Percentiles rank a stretch among this genome's conserved stretches.
Evolutionary conservation across 1,140 invertebrate genomes (phyloP).

Genomic region (Homalodisca vitripennis): DNA sequence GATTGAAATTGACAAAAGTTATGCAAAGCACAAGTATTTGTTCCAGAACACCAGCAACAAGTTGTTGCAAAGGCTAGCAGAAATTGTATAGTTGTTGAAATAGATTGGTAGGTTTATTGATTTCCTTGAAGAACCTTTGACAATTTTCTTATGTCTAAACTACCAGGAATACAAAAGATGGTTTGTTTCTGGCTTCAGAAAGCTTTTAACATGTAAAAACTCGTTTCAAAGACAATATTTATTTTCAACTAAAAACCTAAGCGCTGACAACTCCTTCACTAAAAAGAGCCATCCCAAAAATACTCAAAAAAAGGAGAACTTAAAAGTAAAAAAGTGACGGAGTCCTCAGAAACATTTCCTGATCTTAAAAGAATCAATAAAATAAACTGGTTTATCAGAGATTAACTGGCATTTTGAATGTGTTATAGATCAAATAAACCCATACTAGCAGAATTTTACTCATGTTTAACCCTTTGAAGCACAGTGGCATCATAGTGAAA

Average conservation of each 20-base stretch:
- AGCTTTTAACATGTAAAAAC: constrained; percentile 28
- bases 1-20: constrained; percentile 27
- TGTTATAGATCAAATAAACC: too few species aligned
- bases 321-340: not conserved
- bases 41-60: not conserved
- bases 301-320: not conserved
- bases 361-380: not conserved
- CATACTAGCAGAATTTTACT: too few species aligned
- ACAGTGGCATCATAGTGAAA: too few species aligned
- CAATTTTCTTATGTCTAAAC: constrained; percentile 21
- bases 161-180: constrained; percentile 27
- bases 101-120: not conserved
- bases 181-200: constrained; percentile 28
- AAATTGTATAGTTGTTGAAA: not conserved
- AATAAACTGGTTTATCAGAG: constrained; percentile 3
- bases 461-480: too few species aligned
- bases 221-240: not conserved
- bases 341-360: not conserved
- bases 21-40: not conserved
- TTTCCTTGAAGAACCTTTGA: constrained; percentile 8
- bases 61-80: constrained; percentile 1
- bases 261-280: not conserved
- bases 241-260: constrained; percentile 21
- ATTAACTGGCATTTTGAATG: too few species aligned
- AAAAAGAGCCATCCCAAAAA: not conserved